A percentile compares a stretch with the other conserved stretches of the same genome.
phyloP scores from a whole-genome alignment of 2,888 invertebrate species.

The Chalcis sispes region DNA sequence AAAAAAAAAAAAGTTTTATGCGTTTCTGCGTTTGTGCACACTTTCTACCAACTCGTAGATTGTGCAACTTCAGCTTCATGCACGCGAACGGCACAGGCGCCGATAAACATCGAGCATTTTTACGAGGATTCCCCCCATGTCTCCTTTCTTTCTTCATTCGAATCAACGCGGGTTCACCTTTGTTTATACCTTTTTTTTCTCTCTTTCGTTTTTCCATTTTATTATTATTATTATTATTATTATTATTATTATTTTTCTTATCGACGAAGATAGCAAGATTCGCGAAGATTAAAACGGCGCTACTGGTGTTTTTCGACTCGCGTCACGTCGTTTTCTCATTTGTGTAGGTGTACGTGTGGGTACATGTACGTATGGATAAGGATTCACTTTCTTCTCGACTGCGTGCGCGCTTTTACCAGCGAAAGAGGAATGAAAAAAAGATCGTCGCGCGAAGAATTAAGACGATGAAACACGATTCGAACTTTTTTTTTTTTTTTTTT shows the following conservation, averaged over 20 bases:
- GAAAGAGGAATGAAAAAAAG: neutral
- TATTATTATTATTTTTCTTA: constrained; percentile 13
- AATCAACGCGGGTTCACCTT: too few relatives aligned
- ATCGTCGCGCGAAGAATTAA: constrained; percentile 2
- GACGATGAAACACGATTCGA: constrained; percentile 29
- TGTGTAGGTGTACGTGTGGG: constrained; percentile 26
- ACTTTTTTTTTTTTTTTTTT: constrained; percentile 25
- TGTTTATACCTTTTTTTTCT: too few relatives aligned
- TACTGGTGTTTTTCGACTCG: constrained; percentile 20
- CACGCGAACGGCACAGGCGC: too few relatives aligned
- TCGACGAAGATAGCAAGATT: constrained; percentile 38
- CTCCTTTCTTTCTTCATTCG: too few relatives aligned
- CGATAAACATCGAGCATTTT: too few relatives aligned
- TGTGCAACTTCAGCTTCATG: too few relatives aligned
- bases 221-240: neutral
- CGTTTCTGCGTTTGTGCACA: too few relatives aligned
- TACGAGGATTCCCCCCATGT: too few relatives aligned
- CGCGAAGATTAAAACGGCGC: constrained; percentile 38
- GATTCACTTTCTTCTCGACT: constrained; percentile 53
- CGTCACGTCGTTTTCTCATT: constrained; percentile 11
- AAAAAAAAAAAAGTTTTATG: too few relatives aligned
- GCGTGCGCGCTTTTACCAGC: constrained; percentile 35
- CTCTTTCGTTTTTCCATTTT: neutral
- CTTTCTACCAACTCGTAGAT: too few relatives aligned
- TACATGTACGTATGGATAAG: constrained; percentile 19